Evolutionary conservation across 2,888 invertebrate species (phyloP), one percentile per base, ranked within the genome.

Genomic region (Litoditis marina): DNA sequence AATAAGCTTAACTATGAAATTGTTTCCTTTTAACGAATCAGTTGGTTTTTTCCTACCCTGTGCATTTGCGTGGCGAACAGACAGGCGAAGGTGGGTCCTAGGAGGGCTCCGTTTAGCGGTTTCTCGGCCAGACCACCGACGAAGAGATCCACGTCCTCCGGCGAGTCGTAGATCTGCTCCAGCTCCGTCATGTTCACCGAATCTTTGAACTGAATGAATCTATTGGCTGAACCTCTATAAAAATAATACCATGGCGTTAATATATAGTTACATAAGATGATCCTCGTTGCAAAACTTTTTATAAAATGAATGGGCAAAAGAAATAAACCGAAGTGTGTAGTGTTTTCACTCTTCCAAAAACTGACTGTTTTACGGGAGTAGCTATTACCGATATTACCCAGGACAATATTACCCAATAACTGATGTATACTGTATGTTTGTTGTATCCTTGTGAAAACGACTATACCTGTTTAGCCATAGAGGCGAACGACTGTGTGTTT

Each of bases 51-150:
- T n/a, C 54, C 19, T 27, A 77, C 78, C 56, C 68, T 71, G 54
- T 77, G 70, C 70, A 82, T 80, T 63, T 82, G 82, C 49, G 70
- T 67, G 6, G 77, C 73, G n/a, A 81, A 63, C 27, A 82, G 74
- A 59, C 82, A 82, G 27, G 77, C 75, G 58, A 82, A 79, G 0
- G 82, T 82, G 0, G 82, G 82, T 8, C 82, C 82, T 16, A 83
- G 66, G 2, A 82, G 64, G 2, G 80, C 72, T 49, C 72, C 72
- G 30, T 64, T 63, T 19, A 69, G 61, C 46, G 82, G 80, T 56
- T 73, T 70, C 63, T 82, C 82, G 3, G 82, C 80, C 30, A 82
- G 50, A n/a, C 81, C 82, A 27, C 79, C 71, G 5, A 82, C 68
- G 49, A 83, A 78, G 22, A 82, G 66, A 49, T 82, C 82, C 19